Base-by-base conservation (phyloP, 2,888 invertebrate genomes). In the Hanleya hanleyi region DNA sequence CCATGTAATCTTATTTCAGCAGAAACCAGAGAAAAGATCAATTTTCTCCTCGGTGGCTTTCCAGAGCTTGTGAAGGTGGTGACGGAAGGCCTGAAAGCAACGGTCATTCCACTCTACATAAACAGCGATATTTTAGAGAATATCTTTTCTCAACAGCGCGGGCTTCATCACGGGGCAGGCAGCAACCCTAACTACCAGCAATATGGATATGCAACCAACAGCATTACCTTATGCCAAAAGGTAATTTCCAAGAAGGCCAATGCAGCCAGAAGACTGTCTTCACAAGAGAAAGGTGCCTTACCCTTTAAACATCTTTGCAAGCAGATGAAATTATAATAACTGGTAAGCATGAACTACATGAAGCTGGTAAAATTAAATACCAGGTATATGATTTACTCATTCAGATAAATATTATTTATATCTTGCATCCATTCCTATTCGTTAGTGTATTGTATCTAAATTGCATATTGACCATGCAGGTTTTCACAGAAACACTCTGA, bases 131-230 rank as follows among this genome's bases (percentile, higher is more conserved):
- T 41, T 15, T n/a, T 69, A 7, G 62, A 69, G 18, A 69, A 69
- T 18, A 33, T 47, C 29, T 69, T 69, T 22, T 32, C 61, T 1
- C 69, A 69, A 41, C 69, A 62, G 18, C 22, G 62, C 3, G 37
- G 41, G 22, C n/a, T 69, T n/a, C n/a, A 68, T 15, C 68, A 68
- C 33, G 68, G 68, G 6, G 22, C 35, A 18, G 26, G 32, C 12
- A 33, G 29, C 0, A 69, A 69, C 41, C 69, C 69, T 9, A 62
- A 69, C 15, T 69, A 69, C 29, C n/a, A 61, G 26, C 69, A 69
- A 33, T 62, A 69, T 2, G 36, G 69, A 1, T 26, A 6, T 36
- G 69, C 69, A 2, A 62, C 61, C 1, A 69, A 69, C 33, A 69
- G 69, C 32, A 69, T 69, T 7, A 69, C 50, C 2, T 38, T 69